phyloP scores from a whole-genome alignment of 2,113 vertebrate genomes.

The Pterocles gutturalis region DNA sequence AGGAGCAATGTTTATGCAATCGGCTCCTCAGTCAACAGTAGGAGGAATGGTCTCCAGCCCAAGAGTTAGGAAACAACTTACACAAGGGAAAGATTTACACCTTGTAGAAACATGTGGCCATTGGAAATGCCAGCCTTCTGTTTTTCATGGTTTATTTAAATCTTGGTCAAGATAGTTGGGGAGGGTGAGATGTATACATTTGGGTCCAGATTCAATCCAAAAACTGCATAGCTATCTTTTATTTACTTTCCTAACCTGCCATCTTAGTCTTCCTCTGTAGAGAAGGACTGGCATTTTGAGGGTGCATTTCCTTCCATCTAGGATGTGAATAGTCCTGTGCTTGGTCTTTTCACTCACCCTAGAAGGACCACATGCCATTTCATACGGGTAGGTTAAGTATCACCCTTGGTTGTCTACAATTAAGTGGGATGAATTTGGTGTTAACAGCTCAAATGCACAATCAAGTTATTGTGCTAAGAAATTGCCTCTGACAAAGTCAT shows the following conservation, averaged over 20 bases:
- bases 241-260: not conserved
- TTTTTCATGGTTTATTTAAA: not conserved
- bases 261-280: not conserved
- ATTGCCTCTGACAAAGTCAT: not conserved
- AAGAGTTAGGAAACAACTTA: not conserved
- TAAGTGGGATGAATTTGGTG: not conserved
- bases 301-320: not conserved
- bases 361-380: not conserved
- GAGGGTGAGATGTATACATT: not conserved
- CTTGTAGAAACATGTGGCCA: not conserved
- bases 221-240: not conserved
- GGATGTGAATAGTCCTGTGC: not conserved
- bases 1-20: not conserved
- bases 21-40: not conserved
- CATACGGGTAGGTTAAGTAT: not conserved
- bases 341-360: not conserved
- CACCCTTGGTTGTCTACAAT: not conserved
- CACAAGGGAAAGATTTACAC: not conserved
- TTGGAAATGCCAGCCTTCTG: not conserved
- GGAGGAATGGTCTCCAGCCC: not conserved
- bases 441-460: accelerated
- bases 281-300: not conserved
- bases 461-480: not conserved
- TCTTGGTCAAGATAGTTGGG: not conserved
- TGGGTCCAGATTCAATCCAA: not conserved